A percentile compares a stretch with the other conserved stretches of the same genome.
Evolutionary conservation across 2,888 invertebrate genomes (phyloP).

Genomic region (Lasioglossum vierecki): DNA sequence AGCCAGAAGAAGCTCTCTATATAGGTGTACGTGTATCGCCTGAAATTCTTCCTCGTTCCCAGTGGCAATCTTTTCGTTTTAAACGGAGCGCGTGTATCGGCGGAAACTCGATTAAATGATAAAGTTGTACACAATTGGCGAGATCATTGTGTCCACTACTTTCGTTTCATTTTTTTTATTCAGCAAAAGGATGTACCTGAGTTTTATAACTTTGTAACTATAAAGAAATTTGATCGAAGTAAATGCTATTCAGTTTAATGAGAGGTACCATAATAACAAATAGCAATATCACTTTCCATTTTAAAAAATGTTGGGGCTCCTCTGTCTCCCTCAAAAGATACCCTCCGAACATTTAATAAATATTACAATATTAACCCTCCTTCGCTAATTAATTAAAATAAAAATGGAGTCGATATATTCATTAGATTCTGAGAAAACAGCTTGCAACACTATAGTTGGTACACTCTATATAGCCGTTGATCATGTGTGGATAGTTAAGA

Average conservation of each 20-base stretch:
- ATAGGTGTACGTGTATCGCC: conserved; percentile 53
- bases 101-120: background rate
- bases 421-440: background rate
- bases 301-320: too few relatives aligned
- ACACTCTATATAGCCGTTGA: background rate
- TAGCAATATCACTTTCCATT: too few relatives aligned
- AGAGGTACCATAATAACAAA: too few relatives aligned
- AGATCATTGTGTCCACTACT: background rate
- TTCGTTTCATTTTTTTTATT: background rate
- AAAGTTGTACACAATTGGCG: background rate
- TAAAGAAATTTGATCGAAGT: background rate
- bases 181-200: too few relatives aligned
- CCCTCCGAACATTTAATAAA: too few relatives aligned
- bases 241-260: background rate
- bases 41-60: conserved; percentile 14
- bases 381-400: background rate
- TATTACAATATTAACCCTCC: too few relatives aligned
- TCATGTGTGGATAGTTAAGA: background rate
- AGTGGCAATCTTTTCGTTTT: background rate
- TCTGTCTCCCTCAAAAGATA: too few relatives aligned
- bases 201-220: too few relatives aligned
- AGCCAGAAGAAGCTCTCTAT: conserved; percentile 68
- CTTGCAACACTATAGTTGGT: too few relatives aligned
- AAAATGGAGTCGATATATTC: background rate
- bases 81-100: background rate